Conservation (phyloP, 2,113 vertebrate species). For the Castor canadensis region DNA sequence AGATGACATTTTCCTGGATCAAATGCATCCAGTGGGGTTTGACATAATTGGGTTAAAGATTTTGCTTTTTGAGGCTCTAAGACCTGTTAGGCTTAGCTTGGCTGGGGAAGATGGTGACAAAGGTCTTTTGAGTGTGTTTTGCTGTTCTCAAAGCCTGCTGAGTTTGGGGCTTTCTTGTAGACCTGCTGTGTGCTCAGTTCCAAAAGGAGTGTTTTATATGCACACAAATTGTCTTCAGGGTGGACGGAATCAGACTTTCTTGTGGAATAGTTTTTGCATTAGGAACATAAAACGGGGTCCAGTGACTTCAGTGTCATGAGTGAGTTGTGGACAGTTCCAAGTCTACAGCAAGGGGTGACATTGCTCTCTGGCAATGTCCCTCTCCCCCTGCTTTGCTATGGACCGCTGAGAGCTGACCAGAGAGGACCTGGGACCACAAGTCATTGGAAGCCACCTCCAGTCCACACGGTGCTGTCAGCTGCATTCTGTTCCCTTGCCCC, state of each 20-base stretch:
- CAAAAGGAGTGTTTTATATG: too few relatives aligned
- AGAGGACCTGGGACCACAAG: neutral
- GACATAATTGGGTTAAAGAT: conserved; percentile 79
- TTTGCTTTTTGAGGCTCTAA: conserved; percentile 57
- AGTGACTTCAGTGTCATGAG: neutral
- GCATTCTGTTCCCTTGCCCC: neutral
- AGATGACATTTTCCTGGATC: conserved; percentile 71
- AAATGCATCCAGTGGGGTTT: conserved; percentile 76
- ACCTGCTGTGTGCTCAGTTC: neutral
- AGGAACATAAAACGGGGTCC: too few relatives aligned
- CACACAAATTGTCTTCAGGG: too few relatives aligned
- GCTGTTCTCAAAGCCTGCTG: rapidly evolving
- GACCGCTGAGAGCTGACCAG: neutral
- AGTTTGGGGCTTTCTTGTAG: neutral
- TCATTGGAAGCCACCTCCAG: neutral
- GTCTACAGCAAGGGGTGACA: neutral
- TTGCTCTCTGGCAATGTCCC: neutral
- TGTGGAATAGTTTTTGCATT: too few relatives aligned
- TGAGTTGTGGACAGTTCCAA: neutral
- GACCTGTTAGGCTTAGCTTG: conserved; percentile 2
- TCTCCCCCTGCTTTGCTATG: neutral
- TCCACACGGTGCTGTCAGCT: neutral
- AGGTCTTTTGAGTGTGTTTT: conserved; percentile 23
- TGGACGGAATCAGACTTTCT: too few relatives aligned
- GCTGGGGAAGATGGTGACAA: neutral